phyloP scores from a whole-genome alignment of 2,888 invertebrate species.

The Synergus laeviventris region DNA sequence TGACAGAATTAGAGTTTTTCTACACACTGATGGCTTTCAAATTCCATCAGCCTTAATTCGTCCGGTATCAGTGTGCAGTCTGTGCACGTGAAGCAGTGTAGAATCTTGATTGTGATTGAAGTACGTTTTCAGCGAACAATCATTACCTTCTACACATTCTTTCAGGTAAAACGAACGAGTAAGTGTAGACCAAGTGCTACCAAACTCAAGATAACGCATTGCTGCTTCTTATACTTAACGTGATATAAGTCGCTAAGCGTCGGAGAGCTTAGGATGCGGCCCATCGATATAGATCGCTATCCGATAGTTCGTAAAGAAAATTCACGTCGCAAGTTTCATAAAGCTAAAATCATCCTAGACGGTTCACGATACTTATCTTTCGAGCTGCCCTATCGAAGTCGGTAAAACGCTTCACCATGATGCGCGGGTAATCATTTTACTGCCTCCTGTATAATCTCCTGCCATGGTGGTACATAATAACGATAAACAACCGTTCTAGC shows the following conservation, averaged over 20 bases:
- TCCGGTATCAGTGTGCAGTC: background rate
- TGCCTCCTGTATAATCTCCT: constrained; percentile 66
- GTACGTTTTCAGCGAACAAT: background rate
- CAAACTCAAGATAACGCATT: background rate
- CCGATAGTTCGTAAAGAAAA: constrained; percentile 44
- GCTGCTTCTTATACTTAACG: constrained; percentile 11
- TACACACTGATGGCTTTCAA: no score
- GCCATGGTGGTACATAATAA: constrained; percentile 62
- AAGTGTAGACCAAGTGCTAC: background rate
- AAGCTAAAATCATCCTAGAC: background rate
- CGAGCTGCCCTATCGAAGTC: constrained; percentile 20
- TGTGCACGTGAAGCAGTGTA: background rate
- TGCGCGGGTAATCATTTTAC: constrained; percentile 63
- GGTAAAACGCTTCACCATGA: constrained; percentile 29
- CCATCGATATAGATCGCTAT: constrained; percentile 1
- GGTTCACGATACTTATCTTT: constrained; percentile 39
- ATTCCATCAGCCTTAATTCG: no score
- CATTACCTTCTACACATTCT: background rate
- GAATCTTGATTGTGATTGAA: background rate
- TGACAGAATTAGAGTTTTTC: no score
- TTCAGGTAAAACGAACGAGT: background rate
- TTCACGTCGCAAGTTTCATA: constrained; percentile 39
- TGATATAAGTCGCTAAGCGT: background rate
- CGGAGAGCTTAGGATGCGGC: background rate
- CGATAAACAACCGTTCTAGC: constrained; percentile 69